Evolutionary conservation across 2,797 vertebrate species (phyloP).

Genomic region (Tenualosa ilisha): DNA sequence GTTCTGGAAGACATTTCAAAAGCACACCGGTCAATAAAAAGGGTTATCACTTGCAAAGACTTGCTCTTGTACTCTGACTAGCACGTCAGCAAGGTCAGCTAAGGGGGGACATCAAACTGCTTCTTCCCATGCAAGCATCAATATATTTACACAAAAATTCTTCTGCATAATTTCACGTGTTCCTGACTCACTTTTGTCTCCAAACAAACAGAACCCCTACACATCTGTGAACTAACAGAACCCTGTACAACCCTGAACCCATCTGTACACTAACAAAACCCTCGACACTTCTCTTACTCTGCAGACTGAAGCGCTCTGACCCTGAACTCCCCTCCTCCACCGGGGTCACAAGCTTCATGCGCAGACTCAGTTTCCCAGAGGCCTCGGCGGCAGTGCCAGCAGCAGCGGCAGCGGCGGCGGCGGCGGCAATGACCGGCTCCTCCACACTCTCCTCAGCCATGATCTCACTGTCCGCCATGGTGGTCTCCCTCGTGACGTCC

Average conservation of each 20-base stretch:
- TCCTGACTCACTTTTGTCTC: not conserved
- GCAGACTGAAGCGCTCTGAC: conserved; percentile 86
- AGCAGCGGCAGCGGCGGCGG: not conserved
- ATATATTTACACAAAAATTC: no score
- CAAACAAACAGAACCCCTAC: not conserved
- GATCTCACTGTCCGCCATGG: conserved; percentile 75
- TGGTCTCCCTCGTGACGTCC: conserved; percentile 77
- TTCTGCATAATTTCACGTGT: not conserved
- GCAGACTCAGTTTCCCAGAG: conserved; percentile 85
- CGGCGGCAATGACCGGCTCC: conserved; percentile 43
- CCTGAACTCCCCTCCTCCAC: conserved; percentile 83
- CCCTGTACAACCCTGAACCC: no score
- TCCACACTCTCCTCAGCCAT: conserved; percentile 69
- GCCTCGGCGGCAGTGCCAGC: conserved; percentile 46
- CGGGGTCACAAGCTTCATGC: conserved; percentile 90
- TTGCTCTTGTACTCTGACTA: not conserved
- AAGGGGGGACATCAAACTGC: not conserved
- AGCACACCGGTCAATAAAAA: conserved; percentile 26
- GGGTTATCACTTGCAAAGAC: not conserved
- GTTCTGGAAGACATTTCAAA: conserved; percentile 75
- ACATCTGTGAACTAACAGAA: not conserved
- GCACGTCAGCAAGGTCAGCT: not conserved
- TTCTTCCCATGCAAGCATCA: not conserved
- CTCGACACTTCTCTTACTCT: conserved; percentile 77
- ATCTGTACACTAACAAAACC: not conserved